Evolutionary conservation across 2,113 vertebrate species (phyloP).

Genomic region (Gasterosteus aculeatus): DNA sequence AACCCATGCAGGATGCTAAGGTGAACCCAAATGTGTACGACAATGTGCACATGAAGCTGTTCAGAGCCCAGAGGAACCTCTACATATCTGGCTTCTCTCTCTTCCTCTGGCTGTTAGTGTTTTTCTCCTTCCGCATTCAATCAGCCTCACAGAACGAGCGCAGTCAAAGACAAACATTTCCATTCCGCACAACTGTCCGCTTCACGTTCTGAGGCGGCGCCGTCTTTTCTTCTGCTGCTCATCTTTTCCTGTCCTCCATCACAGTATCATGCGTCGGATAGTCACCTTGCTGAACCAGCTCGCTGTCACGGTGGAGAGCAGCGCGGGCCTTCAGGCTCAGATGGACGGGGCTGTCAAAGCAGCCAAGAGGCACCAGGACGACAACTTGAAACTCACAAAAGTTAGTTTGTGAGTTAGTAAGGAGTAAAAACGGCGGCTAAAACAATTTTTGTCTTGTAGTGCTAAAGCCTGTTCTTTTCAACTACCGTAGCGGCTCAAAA

Average conservation of each 20-base stretch:
- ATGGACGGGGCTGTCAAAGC: constrained; percentile 84
- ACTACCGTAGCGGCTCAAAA: too few relatives aligned
- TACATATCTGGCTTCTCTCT: constrained; percentile 97
- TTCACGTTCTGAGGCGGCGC: background rate
- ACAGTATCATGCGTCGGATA: constrained; percentile 85
- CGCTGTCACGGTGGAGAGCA: constrained; percentile 80
- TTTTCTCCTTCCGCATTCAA: background rate
- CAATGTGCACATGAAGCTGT: constrained; percentile 96
- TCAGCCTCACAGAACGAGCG: background rate
- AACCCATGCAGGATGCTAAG: constrained; percentile 74
- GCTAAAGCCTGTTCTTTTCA: background rate
- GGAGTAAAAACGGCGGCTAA: background rate
- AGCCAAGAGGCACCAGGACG: constrained; percentile 87
- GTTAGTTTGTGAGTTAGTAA: constrained; percentile 78
- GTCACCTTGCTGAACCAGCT: constrained; percentile 89
- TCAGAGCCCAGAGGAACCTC: constrained; percentile 95
- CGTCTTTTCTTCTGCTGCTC: background rate
- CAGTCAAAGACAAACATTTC: background rate
- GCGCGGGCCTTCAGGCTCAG: constrained; percentile 83
- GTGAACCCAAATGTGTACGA: constrained; percentile 83
- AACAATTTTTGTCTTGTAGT: background rate
- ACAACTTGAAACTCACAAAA: constrained; percentile 86
- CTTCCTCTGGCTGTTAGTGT: constrained; percentile 96
- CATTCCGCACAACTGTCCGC: background rate
- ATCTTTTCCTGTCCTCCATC: constrained; percentile 11